phyloP scores from a whole-genome alignment of 2,888 invertebrate genomes.

The Hirtodrosophila alboralis region DNA sequence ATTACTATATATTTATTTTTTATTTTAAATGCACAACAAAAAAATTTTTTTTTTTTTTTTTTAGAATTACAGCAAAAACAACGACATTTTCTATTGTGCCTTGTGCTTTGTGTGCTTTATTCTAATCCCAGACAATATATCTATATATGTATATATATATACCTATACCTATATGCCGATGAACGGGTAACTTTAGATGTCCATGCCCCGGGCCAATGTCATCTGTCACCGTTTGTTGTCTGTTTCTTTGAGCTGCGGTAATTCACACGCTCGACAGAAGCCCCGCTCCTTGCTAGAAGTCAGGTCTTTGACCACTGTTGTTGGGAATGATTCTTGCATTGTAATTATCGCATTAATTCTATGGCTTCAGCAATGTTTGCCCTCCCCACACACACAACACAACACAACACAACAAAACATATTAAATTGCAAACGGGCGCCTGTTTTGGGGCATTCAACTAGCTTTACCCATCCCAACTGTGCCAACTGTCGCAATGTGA shows the following conservation, averaged over 20 bases:
- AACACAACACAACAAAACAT: constrained; percentile 13
- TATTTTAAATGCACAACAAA: too few relatives aligned
- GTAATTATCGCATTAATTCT: constrained; percentile 77
- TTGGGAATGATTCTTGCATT: constrained; percentile 67
- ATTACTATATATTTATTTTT: too few relatives aligned
- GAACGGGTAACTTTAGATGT: constrained; percentile 44
- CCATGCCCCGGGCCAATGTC: constrained; percentile 22
- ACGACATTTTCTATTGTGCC: constrained; percentile 29
- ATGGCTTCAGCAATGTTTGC: constrained; percentile 66
- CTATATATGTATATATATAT: too few relatives aligned
- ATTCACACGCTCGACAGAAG: constrained; percentile 56
- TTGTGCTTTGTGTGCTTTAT: constrained; percentile 31
- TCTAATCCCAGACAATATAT: constrained; percentile 32
- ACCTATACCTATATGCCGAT: too few relatives aligned
- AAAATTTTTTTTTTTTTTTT: too few relatives aligned
- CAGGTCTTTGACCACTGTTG: constrained; percentile 34
- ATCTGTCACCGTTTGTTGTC: constrained; percentile 11
- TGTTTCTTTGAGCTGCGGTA: constrained; percentile 46
- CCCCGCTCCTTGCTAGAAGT: constrained; percentile 10
- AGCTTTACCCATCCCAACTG: background rate
- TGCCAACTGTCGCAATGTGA: background rate
- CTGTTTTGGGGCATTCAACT: constrained; percentile 30
- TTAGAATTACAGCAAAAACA: constrained; percentile 1
- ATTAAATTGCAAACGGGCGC: constrained; percentile 64
- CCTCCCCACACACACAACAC: background rate